A percentile compares a stretch with the other conserved stretches of the same genome.
These are phyloP conservation scores for Microchirus variegatus DNA, from an alignment of 2,797 vertebrate species.

Conservation along the genomic window DNA sequence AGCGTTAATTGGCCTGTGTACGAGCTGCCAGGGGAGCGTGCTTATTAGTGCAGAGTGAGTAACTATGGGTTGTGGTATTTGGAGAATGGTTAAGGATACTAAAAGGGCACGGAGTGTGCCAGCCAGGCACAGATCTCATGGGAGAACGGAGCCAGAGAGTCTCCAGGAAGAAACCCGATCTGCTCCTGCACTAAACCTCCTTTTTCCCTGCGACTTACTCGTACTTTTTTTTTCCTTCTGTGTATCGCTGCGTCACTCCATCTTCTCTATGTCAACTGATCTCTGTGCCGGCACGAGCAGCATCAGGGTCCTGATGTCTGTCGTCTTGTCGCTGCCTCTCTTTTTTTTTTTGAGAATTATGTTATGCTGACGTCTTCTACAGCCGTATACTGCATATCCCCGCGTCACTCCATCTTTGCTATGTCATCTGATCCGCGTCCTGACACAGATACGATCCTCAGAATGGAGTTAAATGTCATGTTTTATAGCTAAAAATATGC, in stretches of 20 bases:
- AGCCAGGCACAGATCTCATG: slow-evolving; percentile 52
- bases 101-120: slow-evolving; percentile 48
- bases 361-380: slow-evolving; percentile 21
- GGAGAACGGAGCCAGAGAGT: slow-evolving; percentile 71
- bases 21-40: slow-evolving; percentile 24
- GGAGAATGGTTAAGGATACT: slow-evolving; percentile 31
- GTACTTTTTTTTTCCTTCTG: slow-evolving; percentile 40
- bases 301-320: background rate
- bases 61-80: slow-evolving; percentile 40
- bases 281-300: slow-evolving; percentile 18
- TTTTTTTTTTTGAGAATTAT: too few relatives aligned
- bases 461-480: slow-evolving; percentile 20
- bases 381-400: slow-evolving; percentile 28
- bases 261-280: slow-evolving; percentile 24
- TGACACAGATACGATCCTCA: slow-evolving; percentile 1
- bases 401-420: background rate
- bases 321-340: background rate
- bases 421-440: slow-evolving; percentile 24
- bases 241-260: slow-evolving; percentile 35
- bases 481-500: background rate
- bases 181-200: slow-evolving; percentile 29
- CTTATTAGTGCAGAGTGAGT: slow-evolving; percentile 54
- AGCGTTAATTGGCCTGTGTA: slow-evolving; percentile 60
- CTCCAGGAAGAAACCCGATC: slow-evolving; percentile 73
- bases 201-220: slow-evolving; percentile 29